Base-by-base conservation (phyloP, 2,888 invertebrate genomes). In the Drosophila borborema region DNA sequence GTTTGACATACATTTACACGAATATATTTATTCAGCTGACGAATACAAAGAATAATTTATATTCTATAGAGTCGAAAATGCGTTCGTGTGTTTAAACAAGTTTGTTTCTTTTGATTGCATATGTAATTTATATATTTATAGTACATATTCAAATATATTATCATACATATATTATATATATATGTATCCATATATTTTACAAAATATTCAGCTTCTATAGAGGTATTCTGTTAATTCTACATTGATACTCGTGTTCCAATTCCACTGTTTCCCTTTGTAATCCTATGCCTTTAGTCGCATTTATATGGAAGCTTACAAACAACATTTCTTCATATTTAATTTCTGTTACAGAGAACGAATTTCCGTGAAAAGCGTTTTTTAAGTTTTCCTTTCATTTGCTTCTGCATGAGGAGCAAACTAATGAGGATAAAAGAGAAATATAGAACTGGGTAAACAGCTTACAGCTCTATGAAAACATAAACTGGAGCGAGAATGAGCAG, bases 361-460 rank as follows among this genome's bases (percentile, higher is more conserved):
- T 31, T 55, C 40, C 41, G 28, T 55, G 41, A 28, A 55, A 55
- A 55, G 41, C 41, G 55, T 43, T 49, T 48, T 62, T 58, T 56
- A 45, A 63, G 51, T 43, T 45, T 45, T 38, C 36, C n/a, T 56
- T 69, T 68, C 62, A 73, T 45, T 20, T 77, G 36, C 28, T 49
- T 54, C 48, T 56, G 48, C 41, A 18, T 41, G 40, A 12, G n/a
- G 8, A 40, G 10, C 36, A 28, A 49, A 45, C 46, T 20, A 71
- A 43, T 14, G 28, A 49, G 72, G 8, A 51, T 45, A 43, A 34
- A 10, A 34, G 46, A 16, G 23, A 43, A 38, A 46, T 18, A 36
- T 18, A 60, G 41, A 55, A 62, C 61, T 64, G 53, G 51, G 58
- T 31, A 72, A 75, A 64, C 72, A 80, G 43, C 53, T 59, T 55